Conservation (phyloP, 2,113 vertebrate genomes). For the Falcunculus frontatus region DNA sequence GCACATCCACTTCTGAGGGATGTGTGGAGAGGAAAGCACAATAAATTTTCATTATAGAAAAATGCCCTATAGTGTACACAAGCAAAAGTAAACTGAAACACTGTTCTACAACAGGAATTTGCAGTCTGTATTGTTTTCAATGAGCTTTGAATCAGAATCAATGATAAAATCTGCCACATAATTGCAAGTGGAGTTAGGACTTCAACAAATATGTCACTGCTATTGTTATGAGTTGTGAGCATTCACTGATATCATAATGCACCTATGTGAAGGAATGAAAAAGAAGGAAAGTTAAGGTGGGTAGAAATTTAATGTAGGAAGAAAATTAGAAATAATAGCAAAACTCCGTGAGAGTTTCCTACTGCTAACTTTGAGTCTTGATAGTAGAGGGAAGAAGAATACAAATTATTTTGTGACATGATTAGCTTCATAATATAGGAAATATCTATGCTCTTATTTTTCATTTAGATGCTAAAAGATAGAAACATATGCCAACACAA, state of each 20-base stretch:
- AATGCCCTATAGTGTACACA: not conserved
- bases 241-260: not conserved
- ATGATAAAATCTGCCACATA: not conserved
- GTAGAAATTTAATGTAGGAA: not conserved
- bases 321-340: not conserved
- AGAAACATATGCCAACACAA: not conserved
- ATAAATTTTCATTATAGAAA: constrained; percentile 11
- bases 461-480: not conserved
- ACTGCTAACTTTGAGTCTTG: not conserved
- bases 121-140: not conserved
- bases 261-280: not conserved
- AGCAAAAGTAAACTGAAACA: not conserved
- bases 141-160: not conserved
- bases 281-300: not conserved
- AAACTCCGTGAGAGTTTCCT: not conserved
- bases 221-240: not conserved
- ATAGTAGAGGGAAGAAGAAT: not conserved
- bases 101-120: not conserved
- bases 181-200: not conserved
- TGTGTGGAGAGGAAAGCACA: not conserved
- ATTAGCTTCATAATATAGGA: not conserved
- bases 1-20: not conserved
- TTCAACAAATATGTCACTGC: not conserved
- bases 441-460: not conserved
- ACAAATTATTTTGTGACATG: not conserved